Percentiles rank a stretch among this genome's conserved stretches.
These are phyloP conservation scores for Eurytoma adleriae DNA, from an alignment of 2,888 invertebrate species.

Conservation along the genomic window DNA sequence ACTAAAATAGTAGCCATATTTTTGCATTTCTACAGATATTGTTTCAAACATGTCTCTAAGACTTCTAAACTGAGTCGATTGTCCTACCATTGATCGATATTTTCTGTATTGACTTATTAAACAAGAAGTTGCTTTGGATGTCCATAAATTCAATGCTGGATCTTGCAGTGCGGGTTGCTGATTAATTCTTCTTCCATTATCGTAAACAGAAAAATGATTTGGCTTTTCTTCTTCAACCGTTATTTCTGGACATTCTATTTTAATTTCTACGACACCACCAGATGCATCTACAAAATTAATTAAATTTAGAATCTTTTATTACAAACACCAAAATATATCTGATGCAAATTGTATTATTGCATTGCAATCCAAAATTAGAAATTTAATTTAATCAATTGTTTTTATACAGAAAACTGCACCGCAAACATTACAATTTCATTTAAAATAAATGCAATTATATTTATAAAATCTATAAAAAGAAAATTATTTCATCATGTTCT, in stretches of 20 bases:
- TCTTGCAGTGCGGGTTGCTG: background rate
- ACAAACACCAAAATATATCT: too few species aligned
- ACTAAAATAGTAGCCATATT: conserved; percentile 67
- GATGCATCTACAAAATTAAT: conserved; percentile 50
- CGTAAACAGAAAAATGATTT: conserved; percentile 53
- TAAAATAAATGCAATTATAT: too few species aligned
- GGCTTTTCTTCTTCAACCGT: conserved; percentile 63
- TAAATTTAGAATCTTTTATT: background rate
- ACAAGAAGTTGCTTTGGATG: conserved; percentile 69
- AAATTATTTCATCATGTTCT: too few species aligned
- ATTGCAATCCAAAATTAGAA: too few species aligned
- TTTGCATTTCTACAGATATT: conserved; percentile 70
- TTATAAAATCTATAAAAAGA: too few species aligned
- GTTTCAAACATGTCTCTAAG: conserved; percentile 72
- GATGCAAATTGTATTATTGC: too few species aligned
- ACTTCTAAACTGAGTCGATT: conserved; percentile 67
- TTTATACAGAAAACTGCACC: background rate
- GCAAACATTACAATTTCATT: background rate
- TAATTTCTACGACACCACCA: conserved; percentile 62
- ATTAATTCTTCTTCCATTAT: conserved; percentile 53
- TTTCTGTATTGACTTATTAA: conserved; percentile 70
- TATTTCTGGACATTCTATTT: conserved; percentile 64
- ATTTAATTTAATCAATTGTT: background rate
- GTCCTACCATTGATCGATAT: conserved; percentile 68
- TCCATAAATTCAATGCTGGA: conserved; percentile 66